Evolutionary conservation across 2,888 invertebrate genomes (phyloP).

Genomic region (Platerodrilus igneus): DNA sequence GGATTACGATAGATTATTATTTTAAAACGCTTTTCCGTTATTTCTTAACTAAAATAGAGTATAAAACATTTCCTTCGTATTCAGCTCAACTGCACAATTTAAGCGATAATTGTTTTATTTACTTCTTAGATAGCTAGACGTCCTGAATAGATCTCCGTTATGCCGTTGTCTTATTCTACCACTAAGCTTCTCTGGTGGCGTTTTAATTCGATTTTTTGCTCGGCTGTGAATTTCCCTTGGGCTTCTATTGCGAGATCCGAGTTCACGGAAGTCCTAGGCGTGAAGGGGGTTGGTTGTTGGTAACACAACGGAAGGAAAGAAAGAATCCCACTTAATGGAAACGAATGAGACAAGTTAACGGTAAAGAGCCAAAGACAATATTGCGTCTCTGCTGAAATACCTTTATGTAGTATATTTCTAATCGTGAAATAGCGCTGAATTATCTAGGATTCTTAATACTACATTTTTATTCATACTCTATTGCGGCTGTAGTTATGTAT

Average conservation of each 20-base stretch:
- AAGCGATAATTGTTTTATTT: conserved; percentile 23
- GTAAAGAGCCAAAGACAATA: conserved; percentile 20
- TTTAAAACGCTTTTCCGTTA: no score
- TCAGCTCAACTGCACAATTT: no score
- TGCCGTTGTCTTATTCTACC: conserved; percentile 23
- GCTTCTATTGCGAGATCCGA: conserved; percentile 24
- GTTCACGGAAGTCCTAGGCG: conserved; percentile 20
- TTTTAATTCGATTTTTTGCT: conserved; percentile 34
- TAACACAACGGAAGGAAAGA: conserved; percentile 23
- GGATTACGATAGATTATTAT: no score
- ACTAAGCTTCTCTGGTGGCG: conserved; percentile 25
- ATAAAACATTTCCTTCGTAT: no score
- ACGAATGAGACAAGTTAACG: conserved; percentile 25
- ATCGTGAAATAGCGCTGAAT: no score
- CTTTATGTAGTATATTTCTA: no score
- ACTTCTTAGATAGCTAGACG: conserved; percentile 22
- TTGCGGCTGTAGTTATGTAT: no score
- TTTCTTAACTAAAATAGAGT: no score
- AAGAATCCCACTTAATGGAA: conserved; percentile 26
- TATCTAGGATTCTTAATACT: no score
- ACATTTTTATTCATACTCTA: no score
- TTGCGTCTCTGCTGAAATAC: conserved; percentile 16
- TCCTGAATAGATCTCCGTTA: conserved; percentile 23
- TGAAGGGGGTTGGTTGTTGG: conserved; percentile 21
- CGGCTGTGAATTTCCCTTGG: conserved; percentile 31